Evolutionary conservation across 2,797 vertebrate genomes (phyloP).

Genomic region (Leptoclinus maculatus): DNA sequence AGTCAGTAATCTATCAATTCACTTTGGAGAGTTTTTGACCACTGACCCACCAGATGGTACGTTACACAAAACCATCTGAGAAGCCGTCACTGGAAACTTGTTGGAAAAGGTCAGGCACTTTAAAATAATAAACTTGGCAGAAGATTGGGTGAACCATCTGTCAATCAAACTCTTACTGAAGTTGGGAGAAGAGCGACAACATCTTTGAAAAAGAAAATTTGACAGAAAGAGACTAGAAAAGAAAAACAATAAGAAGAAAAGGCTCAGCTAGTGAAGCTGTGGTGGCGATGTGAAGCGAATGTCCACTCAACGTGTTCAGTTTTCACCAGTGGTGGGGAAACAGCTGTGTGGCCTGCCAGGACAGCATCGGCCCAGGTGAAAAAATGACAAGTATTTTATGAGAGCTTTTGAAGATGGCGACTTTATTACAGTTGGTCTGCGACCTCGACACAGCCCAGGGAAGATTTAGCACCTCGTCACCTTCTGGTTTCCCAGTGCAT

Average conservation of each 20-base stretch:
- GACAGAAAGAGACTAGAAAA: not conserved
- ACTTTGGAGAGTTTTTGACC: not conserved
- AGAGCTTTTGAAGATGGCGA: conserved; percentile 76
- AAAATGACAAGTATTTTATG: conserved; percentile 82
- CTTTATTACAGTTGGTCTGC: conserved; percentile 75
- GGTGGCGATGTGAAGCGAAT: conserved; percentile 15
- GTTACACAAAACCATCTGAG: no score
- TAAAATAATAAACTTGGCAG: not conserved
- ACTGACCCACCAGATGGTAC: not conserved
- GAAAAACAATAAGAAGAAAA: not conserved
- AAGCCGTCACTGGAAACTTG: not conserved
- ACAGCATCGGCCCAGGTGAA: conserved; percentile 65
- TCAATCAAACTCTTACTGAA: not conserved
- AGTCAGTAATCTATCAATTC: not conserved
- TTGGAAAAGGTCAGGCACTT: not conserved
- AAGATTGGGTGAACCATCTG: not conserved
- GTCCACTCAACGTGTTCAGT: conserved; percentile 51
- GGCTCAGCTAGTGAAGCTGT: not conserved
- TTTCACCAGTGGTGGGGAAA: conserved; percentile 64
- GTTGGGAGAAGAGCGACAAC: not conserved
- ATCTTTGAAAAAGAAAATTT: not conserved
- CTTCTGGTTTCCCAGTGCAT: conserved; percentile 78
- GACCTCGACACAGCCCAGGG: conserved; percentile 60
- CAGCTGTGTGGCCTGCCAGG: conserved; percentile 81
- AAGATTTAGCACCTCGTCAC: conserved; percentile 78